Percentiles rank a stretch among this genome's conserved stretches.
Evolutionary conservation across 2,888 invertebrate species (phyloP).

Genomic region (Amaurobius ferox): DNA sequence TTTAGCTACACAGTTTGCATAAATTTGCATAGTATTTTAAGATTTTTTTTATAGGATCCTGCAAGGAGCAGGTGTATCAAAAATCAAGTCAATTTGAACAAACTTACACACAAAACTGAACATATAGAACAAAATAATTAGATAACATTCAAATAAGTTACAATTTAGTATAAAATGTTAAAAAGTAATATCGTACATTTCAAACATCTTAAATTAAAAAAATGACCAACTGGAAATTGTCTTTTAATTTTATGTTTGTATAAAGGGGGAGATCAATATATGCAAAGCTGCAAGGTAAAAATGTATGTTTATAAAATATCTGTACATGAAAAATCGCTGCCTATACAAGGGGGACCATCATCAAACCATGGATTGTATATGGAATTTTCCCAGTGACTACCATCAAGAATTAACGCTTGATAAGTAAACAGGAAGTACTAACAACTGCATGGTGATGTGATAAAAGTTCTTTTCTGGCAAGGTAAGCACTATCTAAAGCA

Average conservation of each 20-base stretch:
- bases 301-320: constrained; percentile 44
- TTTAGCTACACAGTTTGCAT: constrained; percentile 1
- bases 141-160: not conserved
- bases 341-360: constrained; percentile 45
- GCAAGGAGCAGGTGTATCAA: constrained; percentile 1
- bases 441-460: constrained; percentile 33
- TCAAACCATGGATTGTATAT: constrained; percentile 30
- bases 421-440: constrained; percentile 42
- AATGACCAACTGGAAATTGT: not conserved
- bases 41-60: constrained; percentile 1
- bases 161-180: too few relatives aligned
- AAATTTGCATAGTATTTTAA: not conserved
- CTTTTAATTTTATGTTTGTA: not conserved
- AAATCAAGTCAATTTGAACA: not conserved
- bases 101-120: not conserved
- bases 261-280: not conserved
- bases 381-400: constrained; percentile 22
- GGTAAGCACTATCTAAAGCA: constrained; percentile 47
- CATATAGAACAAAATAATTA: constrained; percentile 1
- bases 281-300: constrained; percentile 36
- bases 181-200: too few relatives aligned
- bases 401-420: constrained; percentile 29
- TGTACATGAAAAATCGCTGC: constrained; percentile 59
- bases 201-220: too few relatives aligned
- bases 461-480: constrained; percentile 39